Evolutionary conservation across 53 echinoderm and acorn worm genomes (phyloP).

Genomic region (Astropecten irregularis): DNA sequence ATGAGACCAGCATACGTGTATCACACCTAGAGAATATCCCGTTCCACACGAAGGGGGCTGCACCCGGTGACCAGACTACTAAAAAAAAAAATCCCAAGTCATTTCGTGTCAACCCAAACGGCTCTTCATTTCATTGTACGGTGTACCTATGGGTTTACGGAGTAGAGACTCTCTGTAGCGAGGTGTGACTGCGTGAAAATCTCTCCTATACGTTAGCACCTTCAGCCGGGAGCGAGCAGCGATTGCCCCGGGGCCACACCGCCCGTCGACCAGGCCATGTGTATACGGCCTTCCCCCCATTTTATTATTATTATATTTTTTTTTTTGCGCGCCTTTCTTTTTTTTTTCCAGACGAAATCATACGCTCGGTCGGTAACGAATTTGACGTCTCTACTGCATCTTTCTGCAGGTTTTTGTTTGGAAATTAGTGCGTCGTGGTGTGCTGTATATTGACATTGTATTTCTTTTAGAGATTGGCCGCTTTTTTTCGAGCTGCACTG

Average conservation of each 20-base stretch:
- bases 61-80: constrained; percentile 30
- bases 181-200: constrained; percentile 50
- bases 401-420: constrained; percentile 39
- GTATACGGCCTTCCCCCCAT: background rate
- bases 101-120: constrained; percentile 4
- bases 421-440: constrained; percentile 44
- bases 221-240: background rate
- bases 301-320: too few relatives aligned
- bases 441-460: constrained; percentile 33
- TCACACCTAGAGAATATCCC: constrained; percentile 43
- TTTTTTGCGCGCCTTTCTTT: too few relatives aligned
- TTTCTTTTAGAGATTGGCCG: constrained; percentile 21
- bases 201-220: constrained; percentile 23
- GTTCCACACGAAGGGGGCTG: background rate
- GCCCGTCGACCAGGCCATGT: constrained; percentile 46
- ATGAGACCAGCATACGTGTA: constrained; percentile 3
- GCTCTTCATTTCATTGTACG: constrained; percentile 26
- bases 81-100: background rate
- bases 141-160: background rate
- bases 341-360: too few relatives aligned
- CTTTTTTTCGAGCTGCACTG: constrained; percentile 17
- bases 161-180: constrained; percentile 16
- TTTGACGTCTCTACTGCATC: constrained; percentile 50
- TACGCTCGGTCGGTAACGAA: constrained; percentile 45
- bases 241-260: constrained; percentile 31